Evolutionary conservation across 2,113 vertebrate species (phyloP), one percentile per base, ranked within the genome.

Genomic region (Cygnus atratus): DNA sequence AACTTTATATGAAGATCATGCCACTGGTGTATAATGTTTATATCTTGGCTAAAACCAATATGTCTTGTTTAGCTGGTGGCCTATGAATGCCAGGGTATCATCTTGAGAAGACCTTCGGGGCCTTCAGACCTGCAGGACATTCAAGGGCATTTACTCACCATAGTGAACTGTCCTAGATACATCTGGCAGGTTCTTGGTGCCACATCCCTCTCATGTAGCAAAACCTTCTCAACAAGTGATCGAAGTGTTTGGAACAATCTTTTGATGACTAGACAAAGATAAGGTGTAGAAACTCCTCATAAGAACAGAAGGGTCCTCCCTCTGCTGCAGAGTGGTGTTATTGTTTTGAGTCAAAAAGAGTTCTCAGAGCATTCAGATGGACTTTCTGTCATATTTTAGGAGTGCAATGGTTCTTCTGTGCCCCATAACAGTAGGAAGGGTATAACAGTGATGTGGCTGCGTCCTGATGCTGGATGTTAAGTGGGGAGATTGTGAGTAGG

Each of bases 301-400:
- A 57, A 57, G 14, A 72, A 55, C 7, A 46, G 48, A 68, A 52
- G 29, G 17, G 6, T 72, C 10, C 6, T 62, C 9, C 55, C 33
- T 66, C 22, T 74, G 22, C 37, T 57, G 18, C 0, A 2, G n/a
- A 46, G 3, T 11, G 1, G 4, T 44, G 12, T 11, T 8, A 62
- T 4, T 25, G 3, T 17, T 81, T 70, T 78, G 14, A 74, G 13
- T 28, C 7, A 89, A 77, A 85, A 87, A 66, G 9, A 8, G 19
- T 37, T 84, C 70, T 91, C n/a, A 50, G 41, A 71, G 15, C 29
- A 78, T 86, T 84, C 18, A 73, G 31, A 43, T 44, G 20, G 9
- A 31, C 62, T 8, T 75, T 87, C 3, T 18, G 1, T 31, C 2
- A 50, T 57, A 9, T 20, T 54, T 84, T 0, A 6, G 25, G 29